phyloP scores from a whole-genome alignment of 2,797 vertebrate species.

The Clarias pachynema region DNA sequence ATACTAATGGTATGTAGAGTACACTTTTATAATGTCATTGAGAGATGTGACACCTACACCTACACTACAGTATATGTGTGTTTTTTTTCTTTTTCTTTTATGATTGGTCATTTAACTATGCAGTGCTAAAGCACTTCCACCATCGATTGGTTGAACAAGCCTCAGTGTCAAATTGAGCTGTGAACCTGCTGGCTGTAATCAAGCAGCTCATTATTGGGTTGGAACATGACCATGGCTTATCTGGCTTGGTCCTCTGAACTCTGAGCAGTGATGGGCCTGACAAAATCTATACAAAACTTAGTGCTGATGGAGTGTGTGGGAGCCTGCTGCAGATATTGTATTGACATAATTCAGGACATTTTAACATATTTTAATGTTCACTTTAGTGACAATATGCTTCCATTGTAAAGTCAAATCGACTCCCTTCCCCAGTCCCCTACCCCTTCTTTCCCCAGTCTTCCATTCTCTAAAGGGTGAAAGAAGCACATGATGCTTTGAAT shows the following conservation, averaged over 20 bases:
- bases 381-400: constrained; percentile 21
- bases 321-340: neutral
- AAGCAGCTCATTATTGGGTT: constrained; percentile 55
- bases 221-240: constrained; percentile 35
- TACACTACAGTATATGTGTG: neutral
- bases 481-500: constrained; percentile 26
- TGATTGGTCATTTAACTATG: constrained; percentile 20
- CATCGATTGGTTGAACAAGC: constrained; percentile 65
- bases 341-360: neutral
- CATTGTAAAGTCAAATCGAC: neutral
- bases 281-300: constrained; percentile 52
- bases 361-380: constrained; percentile 23
- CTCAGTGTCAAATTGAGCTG: constrained; percentile 66
- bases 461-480: constrained; percentile 8
- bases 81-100: constrained; percentile 5
- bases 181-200: constrained; percentile 63
- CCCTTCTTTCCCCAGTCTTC: neutral
- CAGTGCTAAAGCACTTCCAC: constrained; percentile 43
- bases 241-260: constrained; percentile 35
- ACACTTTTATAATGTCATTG: neutral
- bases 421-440: neutral
- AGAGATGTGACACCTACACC: constrained; percentile 3
- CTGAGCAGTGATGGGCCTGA: constrained; percentile 25
- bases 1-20: neutral
- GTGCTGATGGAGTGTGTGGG: constrained; percentile 35